These are phyloP conservation scores for Prunella strophiata DNA, from an alignment of 2,797 vertebrate genomes.

Conservation along the genomic window DNA sequence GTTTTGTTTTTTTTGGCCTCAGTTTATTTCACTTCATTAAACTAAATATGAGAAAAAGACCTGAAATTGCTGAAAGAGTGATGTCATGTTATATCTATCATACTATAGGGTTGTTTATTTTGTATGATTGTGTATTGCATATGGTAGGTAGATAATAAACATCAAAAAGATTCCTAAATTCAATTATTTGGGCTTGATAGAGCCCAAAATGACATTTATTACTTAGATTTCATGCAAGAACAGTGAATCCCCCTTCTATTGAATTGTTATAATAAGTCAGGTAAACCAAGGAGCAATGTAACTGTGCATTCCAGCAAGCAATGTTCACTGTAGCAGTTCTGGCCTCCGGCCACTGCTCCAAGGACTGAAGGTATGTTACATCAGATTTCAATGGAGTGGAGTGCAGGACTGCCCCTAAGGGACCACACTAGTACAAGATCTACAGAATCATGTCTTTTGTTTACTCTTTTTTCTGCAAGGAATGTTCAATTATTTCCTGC, in stretches of 20 bases:
- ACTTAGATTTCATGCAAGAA: not conserved
- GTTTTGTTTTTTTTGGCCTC: not conserved
- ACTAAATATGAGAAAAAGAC: not conserved
- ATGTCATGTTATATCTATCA: not conserved
- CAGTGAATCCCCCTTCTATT: rapidly evolving
- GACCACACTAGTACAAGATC: rapidly evolving
- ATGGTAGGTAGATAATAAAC: not conserved
- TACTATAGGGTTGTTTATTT: not conserved
- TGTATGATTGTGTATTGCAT: not conserved
- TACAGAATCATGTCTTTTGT: not conserved
- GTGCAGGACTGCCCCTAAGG: not conserved
- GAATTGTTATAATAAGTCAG: not conserved
- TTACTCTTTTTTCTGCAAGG: not conserved
- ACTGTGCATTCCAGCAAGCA: not conserved
- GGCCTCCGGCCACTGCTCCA: not conserved
- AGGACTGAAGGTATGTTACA: not conserved
- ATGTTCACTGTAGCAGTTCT: not conserved
- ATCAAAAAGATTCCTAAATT: not conserved
- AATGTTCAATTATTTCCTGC: not conserved
- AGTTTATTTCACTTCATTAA: not conserved
- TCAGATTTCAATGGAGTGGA: not conserved
- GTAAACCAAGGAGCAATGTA: not conserved
- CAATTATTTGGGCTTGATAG: not conserved
- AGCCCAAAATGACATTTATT: not conserved
- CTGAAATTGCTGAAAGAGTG: not conserved